Conservation (phyloP, 2,888 invertebrate genomes). For the Notodonta dromedarius region DNA sequence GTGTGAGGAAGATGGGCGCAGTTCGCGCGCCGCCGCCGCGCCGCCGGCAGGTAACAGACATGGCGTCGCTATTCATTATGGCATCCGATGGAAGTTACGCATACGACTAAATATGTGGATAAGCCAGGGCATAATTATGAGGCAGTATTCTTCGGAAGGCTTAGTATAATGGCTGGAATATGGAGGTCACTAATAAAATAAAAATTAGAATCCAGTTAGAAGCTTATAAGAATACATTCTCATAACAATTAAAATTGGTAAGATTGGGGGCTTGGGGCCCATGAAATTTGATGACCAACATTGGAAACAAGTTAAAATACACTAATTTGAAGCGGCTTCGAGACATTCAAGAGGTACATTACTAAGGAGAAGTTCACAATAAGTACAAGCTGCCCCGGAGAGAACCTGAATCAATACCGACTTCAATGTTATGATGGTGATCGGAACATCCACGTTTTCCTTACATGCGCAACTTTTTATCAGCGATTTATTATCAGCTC, state of each 20-base stretch:
- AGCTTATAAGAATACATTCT: background rate
- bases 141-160: background rate
- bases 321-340: too few species aligned
- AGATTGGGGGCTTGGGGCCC: too few species aligned
- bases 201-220: background rate
- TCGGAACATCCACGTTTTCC: constrained; percentile 54
- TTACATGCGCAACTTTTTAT: constrained; percentile 74
- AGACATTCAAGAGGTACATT: too few species aligned
- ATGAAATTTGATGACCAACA: too few species aligned
- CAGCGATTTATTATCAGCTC: constrained; percentile 79
- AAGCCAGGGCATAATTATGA: constrained; percentile 15
- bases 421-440: constrained; percentile 7
- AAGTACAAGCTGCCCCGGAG: background rate
- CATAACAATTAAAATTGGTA: too few species aligned
- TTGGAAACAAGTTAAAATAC: too few species aligned
- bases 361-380: too few species aligned
- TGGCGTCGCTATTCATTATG: constrained; percentile 68
- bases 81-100: constrained; percentile 52
- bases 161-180: too few species aligned
- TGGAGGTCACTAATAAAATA: too few species aligned
- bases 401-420: background rate
- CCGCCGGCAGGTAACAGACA: constrained; percentile 61
- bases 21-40: constrained; percentile 39
- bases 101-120: constrained; percentile 42
- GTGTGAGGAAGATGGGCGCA: constrained; percentile 23